Evolutionary conservation across 2,797 vertebrate genomes (phyloP).

Genomic region (Gymnopithys bicolor): DNA sequence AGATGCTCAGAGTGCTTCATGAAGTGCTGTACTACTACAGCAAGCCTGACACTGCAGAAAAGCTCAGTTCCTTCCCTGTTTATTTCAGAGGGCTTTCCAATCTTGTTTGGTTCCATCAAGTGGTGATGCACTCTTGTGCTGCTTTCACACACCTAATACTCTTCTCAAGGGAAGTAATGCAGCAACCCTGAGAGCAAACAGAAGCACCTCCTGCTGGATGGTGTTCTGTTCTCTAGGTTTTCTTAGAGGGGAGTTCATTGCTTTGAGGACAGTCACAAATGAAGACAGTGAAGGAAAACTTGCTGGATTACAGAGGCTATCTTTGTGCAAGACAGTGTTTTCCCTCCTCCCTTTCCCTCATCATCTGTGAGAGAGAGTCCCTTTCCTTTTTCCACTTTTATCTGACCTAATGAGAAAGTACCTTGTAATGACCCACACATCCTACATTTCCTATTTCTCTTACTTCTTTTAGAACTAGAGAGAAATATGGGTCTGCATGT

Average conservation of each 20-base stretch:
- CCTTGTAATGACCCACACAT: neutral
- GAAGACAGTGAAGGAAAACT: neutral
- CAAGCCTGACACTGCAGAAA: neutral
- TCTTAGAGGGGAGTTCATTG: neutral
- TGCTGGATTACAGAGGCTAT: neutral
- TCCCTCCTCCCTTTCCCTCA: neutral
- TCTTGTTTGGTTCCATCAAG: conserved; percentile 49
- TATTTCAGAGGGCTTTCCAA: neutral
- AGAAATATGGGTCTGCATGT: neutral
- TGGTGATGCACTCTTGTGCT: neutral
- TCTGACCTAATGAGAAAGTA: neutral
- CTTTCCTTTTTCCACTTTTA: neutral
- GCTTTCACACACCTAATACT: neutral
- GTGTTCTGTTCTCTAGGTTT: neutral
- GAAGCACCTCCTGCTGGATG: neutral
- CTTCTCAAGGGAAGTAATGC: neutral
- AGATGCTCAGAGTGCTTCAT: neutral
- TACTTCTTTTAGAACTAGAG: neutral
- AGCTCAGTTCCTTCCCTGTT: neutral
- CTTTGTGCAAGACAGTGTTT: neutral
- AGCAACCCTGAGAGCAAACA: neutral
- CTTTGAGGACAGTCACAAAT: neutral
- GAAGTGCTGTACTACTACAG: neutral
- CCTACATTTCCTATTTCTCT: neutral
- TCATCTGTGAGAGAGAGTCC: neutral